phyloP scores from a whole-genome alignment of 1,140 invertebrate species.

The Drosophila aff. region DNA sequence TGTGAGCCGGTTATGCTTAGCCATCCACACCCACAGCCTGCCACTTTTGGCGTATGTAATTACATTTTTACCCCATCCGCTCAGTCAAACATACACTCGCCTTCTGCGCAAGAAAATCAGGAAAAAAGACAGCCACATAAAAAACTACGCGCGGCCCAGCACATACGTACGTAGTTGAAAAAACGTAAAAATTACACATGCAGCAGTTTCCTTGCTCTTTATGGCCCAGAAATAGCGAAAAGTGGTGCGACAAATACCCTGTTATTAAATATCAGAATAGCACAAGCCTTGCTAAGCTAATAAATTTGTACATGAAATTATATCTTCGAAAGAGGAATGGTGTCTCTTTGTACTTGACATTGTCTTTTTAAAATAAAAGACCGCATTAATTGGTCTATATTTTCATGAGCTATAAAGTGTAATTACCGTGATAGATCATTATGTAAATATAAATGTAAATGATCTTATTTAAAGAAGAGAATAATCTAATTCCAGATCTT shows the following conservation, averaged over 20 bases:
- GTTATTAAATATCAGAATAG: neutral
- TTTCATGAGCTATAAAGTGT: no score
- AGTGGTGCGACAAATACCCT: slow-evolving; percentile 6
- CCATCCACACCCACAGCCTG: slow-evolving; percentile 33
- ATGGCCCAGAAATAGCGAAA: slow-evolving; percentile 23
- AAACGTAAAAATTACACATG: slow-evolving; percentile 77
- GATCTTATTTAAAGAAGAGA: no score
- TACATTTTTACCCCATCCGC: slow-evolving; percentile 70
- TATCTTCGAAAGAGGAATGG: no score
- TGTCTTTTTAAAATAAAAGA: neutral
- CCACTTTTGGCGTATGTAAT: slow-evolving; percentile 81
- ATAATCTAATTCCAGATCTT: no score
- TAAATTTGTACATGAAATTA: no score
- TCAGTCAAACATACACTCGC: slow-evolving; percentile 24
- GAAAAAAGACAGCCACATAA: slow-evolving; percentile 36
- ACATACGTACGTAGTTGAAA: slow-evolving; percentile 39
- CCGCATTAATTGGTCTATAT: no score
- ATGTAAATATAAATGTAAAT: no score
- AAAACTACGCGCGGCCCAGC: slow-evolving; percentile 47
- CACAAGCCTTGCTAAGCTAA: neutral
- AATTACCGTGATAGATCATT: no score
- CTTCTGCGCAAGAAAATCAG: slow-evolving; percentile 48
- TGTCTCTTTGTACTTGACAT: neutral
- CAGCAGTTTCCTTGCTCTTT: slow-evolving; percentile 71
- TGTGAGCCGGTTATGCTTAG: slow-evolving; percentile 49